Evolutionary conservation across 53 echinoderm and acorn worm genomes (phyloP).

Genomic region (Temnopleurus reevesii): DNA sequence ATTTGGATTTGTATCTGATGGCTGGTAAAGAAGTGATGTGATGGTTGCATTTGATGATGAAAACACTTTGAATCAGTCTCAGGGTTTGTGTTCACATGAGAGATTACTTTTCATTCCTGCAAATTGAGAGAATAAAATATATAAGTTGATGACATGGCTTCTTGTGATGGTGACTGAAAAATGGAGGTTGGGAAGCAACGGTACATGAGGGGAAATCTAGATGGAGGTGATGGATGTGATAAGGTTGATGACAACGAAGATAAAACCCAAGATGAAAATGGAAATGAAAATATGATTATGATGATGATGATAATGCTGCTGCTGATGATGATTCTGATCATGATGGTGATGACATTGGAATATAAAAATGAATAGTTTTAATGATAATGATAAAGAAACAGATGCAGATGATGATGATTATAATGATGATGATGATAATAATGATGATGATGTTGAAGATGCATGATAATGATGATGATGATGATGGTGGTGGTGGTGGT

Average conservation of each 20-base stretch:
- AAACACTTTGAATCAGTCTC: no score
- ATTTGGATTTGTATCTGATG: not conserved
- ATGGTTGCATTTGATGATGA: no score
- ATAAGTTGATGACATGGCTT: no score
- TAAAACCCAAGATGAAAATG: no score
- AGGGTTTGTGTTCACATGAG: no score
- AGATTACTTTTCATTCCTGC: no score
- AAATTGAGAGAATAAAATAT: not conserved
- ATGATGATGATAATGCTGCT: not conserved
- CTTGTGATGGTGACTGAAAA: not conserved
- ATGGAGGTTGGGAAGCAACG: not conserved
- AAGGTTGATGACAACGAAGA: no score
- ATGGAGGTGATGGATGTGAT: not conserved
- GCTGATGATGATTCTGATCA: not conserved
- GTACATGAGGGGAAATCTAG: not conserved
- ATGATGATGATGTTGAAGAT: not conserved
- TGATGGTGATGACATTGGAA: not conserved
- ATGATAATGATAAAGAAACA: not conserved
- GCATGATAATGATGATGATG: not conserved
- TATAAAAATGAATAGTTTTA: no score
- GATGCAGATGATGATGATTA: conserved; percentile 18
- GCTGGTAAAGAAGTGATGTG: no score
- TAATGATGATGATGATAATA: conserved; percentile 26
- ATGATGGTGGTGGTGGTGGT: not conserved
- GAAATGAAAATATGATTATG: not conserved